Conservation (phyloP, 2,888 invertebrate species). For the Melipona beecheii region DNA sequence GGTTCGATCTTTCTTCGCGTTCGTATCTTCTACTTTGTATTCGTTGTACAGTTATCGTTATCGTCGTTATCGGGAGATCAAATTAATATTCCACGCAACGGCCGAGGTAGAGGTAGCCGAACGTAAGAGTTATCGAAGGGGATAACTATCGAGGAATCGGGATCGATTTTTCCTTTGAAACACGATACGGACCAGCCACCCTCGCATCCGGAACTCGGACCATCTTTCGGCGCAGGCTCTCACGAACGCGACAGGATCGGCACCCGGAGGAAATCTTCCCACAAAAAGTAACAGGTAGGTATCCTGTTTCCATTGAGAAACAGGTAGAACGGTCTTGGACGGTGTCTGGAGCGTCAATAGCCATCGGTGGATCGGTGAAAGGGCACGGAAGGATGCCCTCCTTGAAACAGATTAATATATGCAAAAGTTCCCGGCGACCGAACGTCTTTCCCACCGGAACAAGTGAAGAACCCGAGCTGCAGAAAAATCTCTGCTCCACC, state of each 20-base stretch:
- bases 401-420: slow-evolving; percentile 82
- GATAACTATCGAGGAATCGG: slow-evolving; percentile 47
- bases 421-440: slow-evolving; percentile 77
- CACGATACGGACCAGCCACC: slow-evolving; percentile 56
- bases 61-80: not conserved
- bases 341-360: slow-evolving; percentile 68
- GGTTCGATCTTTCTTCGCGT: too few species aligned
- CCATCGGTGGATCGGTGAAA: slow-evolving; percentile 52
- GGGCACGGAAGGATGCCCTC: slow-evolving; percentile 62
- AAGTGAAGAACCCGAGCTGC: slow-evolving; percentile 74
- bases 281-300: slow-evolving; percentile 83
- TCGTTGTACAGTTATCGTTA: not conserved
- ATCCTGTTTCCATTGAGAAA: slow-evolving; percentile 82
- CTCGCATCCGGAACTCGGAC: slow-evolving; percentile 61
- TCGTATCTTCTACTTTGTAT: too few species aligned
- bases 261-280: slow-evolving; percentile 77
- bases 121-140: slow-evolving; percentile 22
- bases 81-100: slow-evolving; percentile 12
- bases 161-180: slow-evolving; percentile 66
- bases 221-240: slow-evolving; percentile 66
- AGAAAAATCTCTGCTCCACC: slow-evolving; percentile 78
- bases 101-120: not conserved
- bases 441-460: slow-evolving; percentile 81
- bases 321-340: slow-evolving; percentile 77
- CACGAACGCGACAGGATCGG: slow-evolving; percentile 56